phyloP scores from a whole-genome alignment of 1,140 invertebrate species.

The Saccostrea cuccullata region DNA sequence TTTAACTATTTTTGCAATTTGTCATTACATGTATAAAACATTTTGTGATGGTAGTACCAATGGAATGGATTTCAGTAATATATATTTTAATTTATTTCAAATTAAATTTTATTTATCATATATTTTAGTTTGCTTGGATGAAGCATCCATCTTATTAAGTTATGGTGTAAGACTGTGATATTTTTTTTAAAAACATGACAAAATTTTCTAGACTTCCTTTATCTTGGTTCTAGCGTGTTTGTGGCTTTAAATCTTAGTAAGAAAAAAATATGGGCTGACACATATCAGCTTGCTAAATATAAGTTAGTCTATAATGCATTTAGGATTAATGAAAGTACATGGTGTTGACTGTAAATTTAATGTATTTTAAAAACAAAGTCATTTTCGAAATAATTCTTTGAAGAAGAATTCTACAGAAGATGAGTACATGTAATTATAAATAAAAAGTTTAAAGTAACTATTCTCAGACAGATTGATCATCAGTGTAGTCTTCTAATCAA shows the following conservation, averaged over 20 bases:
- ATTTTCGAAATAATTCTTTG: not conserved
- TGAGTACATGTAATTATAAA: no score
- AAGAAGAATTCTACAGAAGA: no score
- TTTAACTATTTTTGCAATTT: not conserved
- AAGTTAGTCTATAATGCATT: no score
- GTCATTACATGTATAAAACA: not conserved
- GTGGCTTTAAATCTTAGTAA: constrained; percentile 3
- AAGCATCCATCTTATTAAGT: not conserved
- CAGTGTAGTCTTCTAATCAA: not conserved
- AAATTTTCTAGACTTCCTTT: not conserved
- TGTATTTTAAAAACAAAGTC: no score
- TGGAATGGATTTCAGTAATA: constrained; percentile 15
- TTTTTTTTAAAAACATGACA: not conserved
- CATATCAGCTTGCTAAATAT: not conserved
- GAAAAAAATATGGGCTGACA: not conserved
- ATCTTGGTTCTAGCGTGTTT: not conserved
- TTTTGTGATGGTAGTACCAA: not conserved
- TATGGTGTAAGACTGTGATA: constrained; percentile 1
- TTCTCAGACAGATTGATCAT: not conserved
- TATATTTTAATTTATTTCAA: constrained; percentile 37
- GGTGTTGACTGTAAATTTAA: no score
- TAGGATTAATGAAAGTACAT: no score
- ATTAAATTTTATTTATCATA: constrained; percentile 30
- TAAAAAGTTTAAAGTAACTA: not conserved
- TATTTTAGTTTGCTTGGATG: constrained; percentile 3